These are phyloP conservation scores for Oreotrochilus melanogaster DNA, from an alignment of 2,113 vertebrate genomes.

Conservation along the genomic window DNA sequence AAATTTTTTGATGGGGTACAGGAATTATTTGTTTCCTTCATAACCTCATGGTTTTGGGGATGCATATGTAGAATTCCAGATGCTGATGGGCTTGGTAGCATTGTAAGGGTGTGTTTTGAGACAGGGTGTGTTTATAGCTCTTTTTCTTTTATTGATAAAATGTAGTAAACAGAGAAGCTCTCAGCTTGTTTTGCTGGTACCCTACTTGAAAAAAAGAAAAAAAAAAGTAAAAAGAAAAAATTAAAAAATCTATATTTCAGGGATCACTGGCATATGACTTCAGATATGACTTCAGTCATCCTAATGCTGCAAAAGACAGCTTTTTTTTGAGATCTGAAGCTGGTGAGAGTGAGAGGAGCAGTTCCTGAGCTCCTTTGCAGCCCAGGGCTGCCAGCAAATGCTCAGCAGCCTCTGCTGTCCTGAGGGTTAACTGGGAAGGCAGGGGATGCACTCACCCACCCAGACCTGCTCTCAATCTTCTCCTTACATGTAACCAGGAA, in stretches of 20 bases:
- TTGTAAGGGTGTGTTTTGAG: background rate
- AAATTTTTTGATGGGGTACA: background rate
- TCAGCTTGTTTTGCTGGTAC: background rate
- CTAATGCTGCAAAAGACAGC: background rate
- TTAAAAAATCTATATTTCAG: background rate
- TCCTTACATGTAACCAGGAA: rapidly evolving
- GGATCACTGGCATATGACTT: background rate
- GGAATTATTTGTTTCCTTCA: background rate
- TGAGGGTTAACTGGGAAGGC: background rate
- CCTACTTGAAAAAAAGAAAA: background rate
- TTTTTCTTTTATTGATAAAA: background rate
- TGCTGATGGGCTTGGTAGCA: background rate
- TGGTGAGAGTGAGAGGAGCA: background rate
- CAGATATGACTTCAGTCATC: background rate
- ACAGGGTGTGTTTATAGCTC: background rate
- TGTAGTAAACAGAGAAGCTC: background rate
- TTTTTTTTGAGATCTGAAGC: background rate
- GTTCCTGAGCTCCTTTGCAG: background rate
- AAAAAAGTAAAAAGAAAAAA: background rate
- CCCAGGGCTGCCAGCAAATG: rapidly evolving
- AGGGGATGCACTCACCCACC: background rate
- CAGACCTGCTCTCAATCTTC: background rate
- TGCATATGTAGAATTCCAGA: background rate
- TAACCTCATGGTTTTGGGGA: background rate
- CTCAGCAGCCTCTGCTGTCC: background rate